Percentiles rank a stretch among this genome's conserved stretches.
phyloP scores from a whole-genome alignment of 2,797 vertebrate species.

The Mus spretus region DNA sequence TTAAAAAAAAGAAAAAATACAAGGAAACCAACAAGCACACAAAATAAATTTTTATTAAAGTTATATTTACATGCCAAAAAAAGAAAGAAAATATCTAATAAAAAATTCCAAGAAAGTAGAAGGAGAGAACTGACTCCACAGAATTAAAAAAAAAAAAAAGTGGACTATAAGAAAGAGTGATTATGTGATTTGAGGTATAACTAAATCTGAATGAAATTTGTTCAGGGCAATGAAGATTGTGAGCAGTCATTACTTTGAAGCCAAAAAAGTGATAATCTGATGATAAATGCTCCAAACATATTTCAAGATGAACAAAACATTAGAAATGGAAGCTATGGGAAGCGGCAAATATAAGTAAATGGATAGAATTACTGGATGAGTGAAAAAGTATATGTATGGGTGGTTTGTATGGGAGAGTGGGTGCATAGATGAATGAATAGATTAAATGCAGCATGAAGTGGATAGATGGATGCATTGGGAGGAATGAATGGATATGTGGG shows the following conservation, averaged over 20 bases:
- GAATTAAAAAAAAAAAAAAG: too few relatives aligned
- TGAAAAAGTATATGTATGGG: not conserved
- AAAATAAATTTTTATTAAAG: too few relatives aligned
- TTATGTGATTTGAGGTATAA: not conserved
- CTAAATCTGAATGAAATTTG: not conserved
- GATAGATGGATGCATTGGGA: not conserved
- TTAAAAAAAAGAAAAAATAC: too few relatives aligned
- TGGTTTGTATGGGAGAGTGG: too few relatives aligned
- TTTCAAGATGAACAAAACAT: not conserved
- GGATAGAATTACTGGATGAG: not conserved
- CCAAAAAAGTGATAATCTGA: not conserved
- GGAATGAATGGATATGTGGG: not conserved
- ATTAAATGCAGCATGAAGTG: not conserved
- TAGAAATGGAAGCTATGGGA: not conserved
- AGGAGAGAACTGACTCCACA: too few relatives aligned
- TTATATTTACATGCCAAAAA: too few relatives aligned
- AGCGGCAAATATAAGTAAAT: not conserved
- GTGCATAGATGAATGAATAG: not conserved
- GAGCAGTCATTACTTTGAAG: not conserved
- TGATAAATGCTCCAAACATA: not conserved
- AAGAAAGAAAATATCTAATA: too few relatives aligned
- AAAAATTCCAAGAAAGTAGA: too few relatives aligned
- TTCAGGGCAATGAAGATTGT: not conserved
- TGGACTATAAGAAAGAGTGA: not conserved
- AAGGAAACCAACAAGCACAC: too few relatives aligned